Evolutionary conservation across 1,140 invertebrate genomes (phyloP).

Genomic region (Brachionus calyciflorus): DNA sequence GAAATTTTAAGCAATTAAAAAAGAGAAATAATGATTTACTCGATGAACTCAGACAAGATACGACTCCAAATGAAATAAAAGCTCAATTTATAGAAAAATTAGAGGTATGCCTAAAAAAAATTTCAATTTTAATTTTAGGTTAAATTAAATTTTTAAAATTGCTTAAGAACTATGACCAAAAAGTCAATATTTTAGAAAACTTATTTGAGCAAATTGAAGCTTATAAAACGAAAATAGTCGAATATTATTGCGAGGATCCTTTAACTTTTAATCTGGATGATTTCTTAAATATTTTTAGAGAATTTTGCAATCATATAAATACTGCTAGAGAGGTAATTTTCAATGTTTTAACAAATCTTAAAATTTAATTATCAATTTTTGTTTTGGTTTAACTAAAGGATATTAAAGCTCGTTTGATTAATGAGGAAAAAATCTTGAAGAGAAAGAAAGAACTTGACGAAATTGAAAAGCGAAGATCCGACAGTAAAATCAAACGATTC

Average conservation of each 20-base stretch:
- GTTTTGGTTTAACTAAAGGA: background rate
- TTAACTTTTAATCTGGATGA: slow-evolving; percentile 59
- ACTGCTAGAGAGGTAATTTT: background rate
- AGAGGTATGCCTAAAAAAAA: background rate
- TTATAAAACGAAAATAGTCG: slow-evolving; percentile 49
- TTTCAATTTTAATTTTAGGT: background rate
- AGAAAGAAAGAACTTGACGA: slow-evolving; percentile 28
- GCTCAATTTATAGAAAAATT: background rate
- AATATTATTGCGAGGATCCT: slow-evolving; percentile 58
- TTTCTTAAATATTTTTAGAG: slow-evolving; percentile 49
- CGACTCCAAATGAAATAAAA: slow-evolving; percentile 5
- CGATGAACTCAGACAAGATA: background rate
- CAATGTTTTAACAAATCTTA: background rate
- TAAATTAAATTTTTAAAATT: background rate
- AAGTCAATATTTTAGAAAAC: background rate
- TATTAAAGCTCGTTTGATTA: slow-evolving; percentile 1
- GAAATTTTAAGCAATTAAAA: slow-evolving; percentile 36
- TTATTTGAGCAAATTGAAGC: background rate
- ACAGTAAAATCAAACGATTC: background rate
- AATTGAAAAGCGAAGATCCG: slow-evolving; percentile 3
- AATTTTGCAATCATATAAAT: slow-evolving; percentile 24
- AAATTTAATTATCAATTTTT: background rate
- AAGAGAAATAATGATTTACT: background rate
- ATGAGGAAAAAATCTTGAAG: slow-evolving; percentile 19
- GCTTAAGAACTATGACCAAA: background rate